Base-by-base conservation (phyloP, 2,113 vertebrate species). In the Genyomyrus donnyi region DNA sequence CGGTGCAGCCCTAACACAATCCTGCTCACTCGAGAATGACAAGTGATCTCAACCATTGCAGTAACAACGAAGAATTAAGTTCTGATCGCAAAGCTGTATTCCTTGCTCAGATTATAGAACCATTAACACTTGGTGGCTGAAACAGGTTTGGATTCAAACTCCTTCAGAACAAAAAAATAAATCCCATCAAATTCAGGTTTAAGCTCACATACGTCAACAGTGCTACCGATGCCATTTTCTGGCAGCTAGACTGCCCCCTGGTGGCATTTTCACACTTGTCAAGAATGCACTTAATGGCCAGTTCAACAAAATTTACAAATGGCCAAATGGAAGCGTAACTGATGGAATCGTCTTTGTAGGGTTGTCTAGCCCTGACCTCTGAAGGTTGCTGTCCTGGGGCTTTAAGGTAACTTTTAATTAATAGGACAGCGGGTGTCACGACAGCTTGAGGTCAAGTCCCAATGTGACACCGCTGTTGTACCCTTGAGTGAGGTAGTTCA, bases 201-300 rank as follows among this genome's bases (percentile, higher is more conserved):
- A 93, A 93, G 91, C 9, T 74, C 93, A 94, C 93, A 92, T 93
- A 94, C 94, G 93, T 93, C 93, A 93, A 94, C 93, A 95, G 92
- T 92, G 92, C 94, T 95, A 94, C 95, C 95, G 95, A 93, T 93
- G 93, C 94, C 93, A 94, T 94, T 95, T 95, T 92, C 94, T 95
- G 95, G 94, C 94, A 96, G 94, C 92, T 93, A 95, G 94, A 95
- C 94, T 93, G 94, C 95, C 94, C 95, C 94, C 93, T 19, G 93
- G 94, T 95, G 95, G 95, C 94, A 94, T 95, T 96, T 94, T 95
- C 94, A 94, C 94, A 95, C 95, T 94, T 96, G 95, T 96, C 95
- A 96, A 95, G 94, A 94, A 94, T 94, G 92, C 94, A 94, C 95
- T 95, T 95, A 95, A 95, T 87, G 48, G n/a, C 13, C 15, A 56